A percentile compares a stretch with the other conserved stretches of the same genome.
phyloP scores from a whole-genome alignment of 2,888 invertebrate genomes.

The Schizaphis graminum region DNA sequence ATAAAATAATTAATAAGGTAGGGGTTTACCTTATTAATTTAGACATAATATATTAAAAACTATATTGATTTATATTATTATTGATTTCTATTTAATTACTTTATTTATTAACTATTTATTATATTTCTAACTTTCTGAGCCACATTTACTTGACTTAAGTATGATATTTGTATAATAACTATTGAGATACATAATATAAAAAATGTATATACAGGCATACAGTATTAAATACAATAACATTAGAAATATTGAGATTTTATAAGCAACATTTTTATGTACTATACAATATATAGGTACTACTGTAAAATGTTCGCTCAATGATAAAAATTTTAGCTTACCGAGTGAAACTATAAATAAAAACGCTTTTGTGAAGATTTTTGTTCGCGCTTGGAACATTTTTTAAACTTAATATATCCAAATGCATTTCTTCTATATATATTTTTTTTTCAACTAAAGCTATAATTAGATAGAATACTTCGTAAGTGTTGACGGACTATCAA shows the following conservation, averaged over 20 bases:
- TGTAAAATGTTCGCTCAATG: neutral
- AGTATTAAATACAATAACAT: neutral
- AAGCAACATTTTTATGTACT: neutral
- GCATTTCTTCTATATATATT: neutral
- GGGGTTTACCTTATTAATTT: neutral
- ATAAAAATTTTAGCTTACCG: neutral
- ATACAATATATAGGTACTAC: neutral
- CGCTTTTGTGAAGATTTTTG: neutral
- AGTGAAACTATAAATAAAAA: neutral
- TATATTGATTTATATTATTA: neutral
- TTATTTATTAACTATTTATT: neutral
- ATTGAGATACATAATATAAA: neutral
- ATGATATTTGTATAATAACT: neutral
- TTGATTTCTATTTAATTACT: neutral
- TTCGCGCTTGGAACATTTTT: neutral
- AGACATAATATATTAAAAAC: neutral
- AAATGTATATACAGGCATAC: neutral
- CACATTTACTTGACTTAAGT: neutral
- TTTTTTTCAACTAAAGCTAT: neutral
- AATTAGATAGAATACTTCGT: constrained; percentile 20
- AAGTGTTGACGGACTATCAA: constrained; percentile 41
- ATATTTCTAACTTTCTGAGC: neutral
- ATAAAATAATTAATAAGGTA: neutral
- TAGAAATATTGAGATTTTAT: neutral
- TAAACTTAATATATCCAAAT: constrained; percentile 8